Evolutionary conservation across 2,113 vertebrate species (phyloP), one percentile per base, ranked within the genome.

Genomic region (Paramormyrops kingsleyae): DNA sequence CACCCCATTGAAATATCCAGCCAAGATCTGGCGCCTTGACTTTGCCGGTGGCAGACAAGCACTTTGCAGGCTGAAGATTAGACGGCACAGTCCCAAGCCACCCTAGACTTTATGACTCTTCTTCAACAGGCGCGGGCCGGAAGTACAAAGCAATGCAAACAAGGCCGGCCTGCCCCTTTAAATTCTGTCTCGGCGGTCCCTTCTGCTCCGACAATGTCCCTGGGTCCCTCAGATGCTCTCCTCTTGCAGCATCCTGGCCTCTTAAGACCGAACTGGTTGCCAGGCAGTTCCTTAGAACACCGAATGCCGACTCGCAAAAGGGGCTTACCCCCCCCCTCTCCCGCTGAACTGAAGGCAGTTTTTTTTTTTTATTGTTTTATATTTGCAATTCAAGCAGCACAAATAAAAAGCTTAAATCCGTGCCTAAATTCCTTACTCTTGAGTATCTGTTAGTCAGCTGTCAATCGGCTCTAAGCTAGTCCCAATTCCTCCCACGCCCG

Each of bases 131-230:
- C n/a, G 7, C 15, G 13, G 24, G 27, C 21, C 6, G 5, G 84
- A 87, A 88, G 9, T 59, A 59, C 15, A 88, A 70, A 88, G 87
- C 53, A 70, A 89, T 39, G 35, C 70, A 52, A 31, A 80, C 88
- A 52, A 53, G 88, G 19, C 47, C 2, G 1, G n/a, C 62, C 8
- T 47, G 8, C 27, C 88, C 27, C 27, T 77, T 80, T 21, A 80
- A 21, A 80, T 35, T 74, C 70, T 17, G 4, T 21, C 56, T 47
- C 59, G 4, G n/a, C 1, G 24, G 35, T 2, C 27, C 15, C 44
- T 8, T 17, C 19, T 27, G 39, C 19, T 35, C n/a, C 7, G 44
- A 13, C 47, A 77, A 87, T 39, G n/a, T 44, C 44, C 31, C 59
- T 46, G 3, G 8, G 86, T 7, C 46, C 87, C 53, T 74, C 66